A percentile compares a stretch with the other conserved stretches of the same genome.
phyloP scores from a whole-genome alignment of 2,113 vertebrate species.

The Cyprinus carpio region DNA sequence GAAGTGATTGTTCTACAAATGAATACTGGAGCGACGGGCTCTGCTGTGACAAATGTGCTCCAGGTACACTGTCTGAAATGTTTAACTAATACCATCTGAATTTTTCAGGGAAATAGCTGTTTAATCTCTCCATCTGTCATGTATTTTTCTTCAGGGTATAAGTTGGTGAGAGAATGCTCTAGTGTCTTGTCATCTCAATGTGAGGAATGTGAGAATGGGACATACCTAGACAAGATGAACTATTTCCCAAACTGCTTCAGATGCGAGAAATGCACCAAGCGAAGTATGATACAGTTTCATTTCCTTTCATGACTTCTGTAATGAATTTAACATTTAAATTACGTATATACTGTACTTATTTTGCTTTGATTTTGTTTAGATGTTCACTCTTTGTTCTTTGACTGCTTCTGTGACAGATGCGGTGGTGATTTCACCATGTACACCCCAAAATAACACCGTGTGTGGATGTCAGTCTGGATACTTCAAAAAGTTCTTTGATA shows the following conservation, averaged over 20 bases:
- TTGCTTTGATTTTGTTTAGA: neutral
- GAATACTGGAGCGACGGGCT: conserved; percentile 1
- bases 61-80: neutral
- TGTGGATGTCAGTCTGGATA: conserved; percentile 16
- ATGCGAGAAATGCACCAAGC: conserved; percentile 1
- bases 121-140: neutral
- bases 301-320: neutral
- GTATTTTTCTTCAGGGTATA: conserved; percentile 2
- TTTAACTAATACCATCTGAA: neutral
- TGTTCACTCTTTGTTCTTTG: neutral
- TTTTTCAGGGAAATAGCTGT: neutral
- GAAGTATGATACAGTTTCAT: neutral
- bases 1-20: neutral
- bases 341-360: neutral
- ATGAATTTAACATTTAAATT: neutral
- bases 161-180: conserved; percentile 1
- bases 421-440: conserved; percentile 3
- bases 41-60: conserved; percentile 28
- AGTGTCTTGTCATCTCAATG: neutral
- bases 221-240: conserved; percentile 3
- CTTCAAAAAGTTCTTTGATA: neutral
- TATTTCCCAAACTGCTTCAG: conserved; percentile 36
- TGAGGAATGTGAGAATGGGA: neutral
- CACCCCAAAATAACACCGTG: conserved; percentile 7
- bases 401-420: conserved; percentile 7